Percentiles rank a stretch among this genome's conserved stretches.
These are phyloP conservation scores for Lasioglossum oenotherae DNA, from an alignment of 2,888 invertebrate genomes.

Conservation along the genomic window DNA sequence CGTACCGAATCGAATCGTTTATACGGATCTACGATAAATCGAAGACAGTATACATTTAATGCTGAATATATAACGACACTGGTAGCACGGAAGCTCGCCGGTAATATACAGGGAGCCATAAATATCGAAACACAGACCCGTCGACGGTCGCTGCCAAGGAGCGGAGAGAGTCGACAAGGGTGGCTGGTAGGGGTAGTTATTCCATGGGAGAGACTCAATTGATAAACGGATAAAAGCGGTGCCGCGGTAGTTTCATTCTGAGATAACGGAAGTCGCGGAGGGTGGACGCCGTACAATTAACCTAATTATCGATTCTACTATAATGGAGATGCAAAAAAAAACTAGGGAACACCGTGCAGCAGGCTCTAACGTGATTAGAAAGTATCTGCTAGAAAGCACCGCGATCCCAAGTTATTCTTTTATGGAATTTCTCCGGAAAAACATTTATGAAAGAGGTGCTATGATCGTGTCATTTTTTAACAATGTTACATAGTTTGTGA, in stretches of 20 bases:
- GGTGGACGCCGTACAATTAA: slow-evolving; percentile 49
- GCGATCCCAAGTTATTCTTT: neutral
- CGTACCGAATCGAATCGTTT: slow-evolving; percentile 9
- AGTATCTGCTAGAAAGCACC: neutral
- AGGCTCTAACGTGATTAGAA: neutral
- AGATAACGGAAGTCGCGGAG: slow-evolving; percentile 37
- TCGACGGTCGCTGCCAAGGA: slow-evolving; percentile 72
- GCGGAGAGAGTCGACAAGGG: slow-evolving; percentile 64
- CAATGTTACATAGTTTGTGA: neutral
- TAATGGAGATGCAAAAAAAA: neutral
- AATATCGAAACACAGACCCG: slow-evolving; percentile 79
- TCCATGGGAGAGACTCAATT: slow-evolving; percentile 76
- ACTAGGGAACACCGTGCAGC: neutral
- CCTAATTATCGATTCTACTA: slow-evolving; percentile 52
- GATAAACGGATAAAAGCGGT: slow-evolving; percentile 79
- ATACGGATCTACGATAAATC: slow-evolving; percentile 51
- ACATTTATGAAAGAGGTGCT: neutral
- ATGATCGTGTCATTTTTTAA: neutral
- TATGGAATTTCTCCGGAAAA: neutral
- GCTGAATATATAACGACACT: slow-evolving; percentile 54
- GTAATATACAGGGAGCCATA: slow-evolving; percentile 74
- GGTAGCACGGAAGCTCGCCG: slow-evolving; percentile 55
- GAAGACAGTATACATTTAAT: slow-evolving; percentile 64
- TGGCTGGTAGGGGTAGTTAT: slow-evolving; percentile 59
- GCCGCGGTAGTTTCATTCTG: slow-evolving; percentile 54